Evolutionary conservation across 2,797 vertebrate genomes (phyloP).

Genomic region (Scleropages formosus): DNA sequence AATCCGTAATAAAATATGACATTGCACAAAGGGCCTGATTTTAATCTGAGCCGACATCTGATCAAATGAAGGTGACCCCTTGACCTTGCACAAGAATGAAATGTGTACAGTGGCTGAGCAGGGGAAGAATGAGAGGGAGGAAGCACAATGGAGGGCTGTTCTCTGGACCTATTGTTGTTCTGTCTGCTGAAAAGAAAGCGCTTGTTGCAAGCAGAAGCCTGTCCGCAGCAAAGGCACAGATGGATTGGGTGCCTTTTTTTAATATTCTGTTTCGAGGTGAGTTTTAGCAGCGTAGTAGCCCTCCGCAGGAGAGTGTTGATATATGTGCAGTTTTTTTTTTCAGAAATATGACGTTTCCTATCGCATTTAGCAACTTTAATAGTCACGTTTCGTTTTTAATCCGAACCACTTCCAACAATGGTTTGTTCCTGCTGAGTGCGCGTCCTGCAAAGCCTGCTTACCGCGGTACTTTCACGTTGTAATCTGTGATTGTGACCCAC

Average conservation of each 20-base stretch:
- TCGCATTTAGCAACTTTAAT: neutral
- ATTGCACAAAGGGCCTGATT: slow-evolving; percentile 70
- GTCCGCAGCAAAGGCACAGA: neutral
- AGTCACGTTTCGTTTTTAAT: neutral
- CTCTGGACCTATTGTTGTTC: slow-evolving; percentile 16
- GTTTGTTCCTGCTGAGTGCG: neutral
- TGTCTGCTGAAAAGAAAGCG: slow-evolving; percentile 2
- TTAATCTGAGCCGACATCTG: slow-evolving; percentile 78
- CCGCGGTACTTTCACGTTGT: neutral
- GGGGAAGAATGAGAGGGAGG: slow-evolving; percentile 33
- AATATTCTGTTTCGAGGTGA: neutral
- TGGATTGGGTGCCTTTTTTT: neutral
- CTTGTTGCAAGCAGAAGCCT: slow-evolving; percentile 19
- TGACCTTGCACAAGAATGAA: slow-evolving; percentile 76
- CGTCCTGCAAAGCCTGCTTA: no score
- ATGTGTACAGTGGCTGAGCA: slow-evolving; percentile 53
- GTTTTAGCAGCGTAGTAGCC: neutral
- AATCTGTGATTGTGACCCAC: neutral
- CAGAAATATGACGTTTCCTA: neutral
- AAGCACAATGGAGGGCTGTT: slow-evolving; percentile 37
- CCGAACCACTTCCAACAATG: neutral
- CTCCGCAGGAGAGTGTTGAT: neutral
- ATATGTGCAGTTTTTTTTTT: neutral
- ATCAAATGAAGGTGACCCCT: slow-evolving; percentile 74
- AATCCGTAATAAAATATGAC: slow-evolving; percentile 81